phyloP scores from a whole-genome alignment of 1,140 invertebrate genomes.

The Macrotrachela quadricornifera region DNA sequence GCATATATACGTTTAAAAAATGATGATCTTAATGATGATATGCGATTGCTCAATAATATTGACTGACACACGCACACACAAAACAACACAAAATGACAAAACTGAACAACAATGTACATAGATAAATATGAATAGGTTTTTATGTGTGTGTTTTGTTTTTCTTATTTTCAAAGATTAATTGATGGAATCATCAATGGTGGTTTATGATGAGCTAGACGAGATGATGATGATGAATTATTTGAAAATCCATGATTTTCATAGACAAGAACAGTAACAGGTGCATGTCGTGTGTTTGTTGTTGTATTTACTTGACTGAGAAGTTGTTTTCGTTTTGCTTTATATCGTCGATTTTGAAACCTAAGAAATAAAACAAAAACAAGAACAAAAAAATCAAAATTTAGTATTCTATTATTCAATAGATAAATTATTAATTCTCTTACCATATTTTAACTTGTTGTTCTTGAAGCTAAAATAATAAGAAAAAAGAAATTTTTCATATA shows the following conservation, averaged over 20 bases:
- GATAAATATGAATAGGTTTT: too few relatives aligned
- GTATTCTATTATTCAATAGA: constrained; percentile 19
- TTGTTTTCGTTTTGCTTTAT: constrained; percentile 87
- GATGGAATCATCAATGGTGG: background rate
- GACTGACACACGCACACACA: too few relatives aligned
- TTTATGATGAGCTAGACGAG: background rate
- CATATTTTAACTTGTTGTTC: constrained; percentile 45
- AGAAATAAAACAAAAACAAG: constrained; percentile 43
- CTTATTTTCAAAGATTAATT: background rate
- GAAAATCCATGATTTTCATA: too few relatives aligned
- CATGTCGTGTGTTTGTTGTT: background rate
- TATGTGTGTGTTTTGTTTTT: too few relatives aligned
- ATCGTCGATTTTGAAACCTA: constrained; percentile 75
- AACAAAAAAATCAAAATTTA: constrained; percentile 23
- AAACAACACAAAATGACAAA: too few relatives aligned
- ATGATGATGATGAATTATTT: background rate
- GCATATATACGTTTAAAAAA: too few relatives aligned
- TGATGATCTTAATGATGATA: too few relatives aligned
- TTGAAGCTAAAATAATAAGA: constrained; percentile 48
- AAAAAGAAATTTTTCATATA: too few relatives aligned
- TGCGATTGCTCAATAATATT: too few relatives aligned
- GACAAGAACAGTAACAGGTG: background rate
- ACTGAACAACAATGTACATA: too few relatives aligned
- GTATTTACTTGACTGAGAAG: constrained; percentile 21
- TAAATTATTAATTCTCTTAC: background rate